Percentiles rank a stretch among this genome's conserved stretches.
Evolutionary conservation across 2,113 vertebrate species (phyloP).

Genomic region (Psittacara wagleri): DNA sequence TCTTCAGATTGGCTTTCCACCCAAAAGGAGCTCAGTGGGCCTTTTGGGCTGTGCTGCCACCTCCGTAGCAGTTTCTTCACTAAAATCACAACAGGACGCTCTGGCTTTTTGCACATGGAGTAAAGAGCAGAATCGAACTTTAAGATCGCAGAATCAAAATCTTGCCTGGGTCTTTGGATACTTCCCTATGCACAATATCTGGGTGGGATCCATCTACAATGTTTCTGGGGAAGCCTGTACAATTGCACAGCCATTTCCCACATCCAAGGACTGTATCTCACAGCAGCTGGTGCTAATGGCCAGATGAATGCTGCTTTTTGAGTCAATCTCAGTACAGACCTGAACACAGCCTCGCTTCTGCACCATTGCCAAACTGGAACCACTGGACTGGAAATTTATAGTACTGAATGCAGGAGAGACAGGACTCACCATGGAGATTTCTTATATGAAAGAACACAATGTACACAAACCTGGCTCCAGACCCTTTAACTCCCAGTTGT

Average conservation of each 20-base stretch:
- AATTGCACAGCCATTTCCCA: neutral
- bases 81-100: neutral
- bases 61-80: neutral
- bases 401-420: neutral
- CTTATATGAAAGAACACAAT: neutral
- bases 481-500: neutral
- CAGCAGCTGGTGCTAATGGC: accelerated
- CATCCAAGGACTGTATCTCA: neutral
- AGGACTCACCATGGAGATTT: neutral
- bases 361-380: neutral
- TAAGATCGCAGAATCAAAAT: neutral
- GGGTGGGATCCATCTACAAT: neutral
- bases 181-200: neutral
- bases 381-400: neutral
- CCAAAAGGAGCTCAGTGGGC: neutral
- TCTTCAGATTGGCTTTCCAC: neutral
- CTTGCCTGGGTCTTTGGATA: neutral
- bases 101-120: neutral
- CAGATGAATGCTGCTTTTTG: neutral
- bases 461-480: neutral
- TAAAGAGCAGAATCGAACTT: neutral
- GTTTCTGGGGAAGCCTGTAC: neutral
- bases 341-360: neutral
- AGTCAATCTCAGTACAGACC: neutral
- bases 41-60: neutral